Conservation (phyloP, 2,113 vertebrate genomes). For the Heterocephalus glaber region DNA sequence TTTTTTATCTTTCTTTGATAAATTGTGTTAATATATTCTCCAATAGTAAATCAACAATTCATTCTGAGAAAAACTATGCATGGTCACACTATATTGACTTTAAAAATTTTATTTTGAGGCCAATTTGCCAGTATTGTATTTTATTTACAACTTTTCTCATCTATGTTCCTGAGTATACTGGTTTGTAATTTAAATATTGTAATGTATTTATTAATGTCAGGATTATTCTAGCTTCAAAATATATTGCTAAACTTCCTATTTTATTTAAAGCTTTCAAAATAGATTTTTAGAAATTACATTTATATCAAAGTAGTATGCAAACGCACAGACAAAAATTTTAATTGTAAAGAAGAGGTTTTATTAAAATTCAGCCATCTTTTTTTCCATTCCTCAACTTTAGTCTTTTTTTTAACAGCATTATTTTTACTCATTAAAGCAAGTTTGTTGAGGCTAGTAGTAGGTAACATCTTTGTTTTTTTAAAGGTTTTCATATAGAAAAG, state of each 20-base stretch:
- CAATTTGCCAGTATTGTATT: not conserved
- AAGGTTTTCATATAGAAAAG: not conserved
- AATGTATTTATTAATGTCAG: not conserved
- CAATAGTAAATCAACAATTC: constrained; percentile 38
- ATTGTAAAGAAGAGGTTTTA: not conserved
- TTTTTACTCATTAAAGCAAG: not conserved
- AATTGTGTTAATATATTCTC: not conserved
- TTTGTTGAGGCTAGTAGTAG: not conserved
- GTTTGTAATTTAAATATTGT: constrained; percentile 48
- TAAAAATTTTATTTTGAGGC: constrained; percentile 35
- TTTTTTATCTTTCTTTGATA: constrained; percentile 11
- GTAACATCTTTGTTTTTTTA: not conserved
- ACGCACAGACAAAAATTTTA: constrained; percentile 10
- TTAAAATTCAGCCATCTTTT: not conserved
- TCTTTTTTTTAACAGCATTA: not conserved
- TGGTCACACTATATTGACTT: constrained; percentile 14
- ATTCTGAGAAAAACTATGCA: constrained; percentile 5
- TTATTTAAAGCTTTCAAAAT: constrained; percentile 43
- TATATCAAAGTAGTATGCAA: constrained; percentile 47
- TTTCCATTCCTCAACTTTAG: not conserved
- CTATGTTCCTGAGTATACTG: constrained; percentile 3
- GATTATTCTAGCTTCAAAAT: constrained; percentile 43
- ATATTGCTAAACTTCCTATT: not conserved
- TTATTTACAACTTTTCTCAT: constrained; percentile 56
- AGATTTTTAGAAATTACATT: constrained; percentile 13